phyloP scores from a whole-genome alignment of 2,113 vertebrate genomes.

The Megaceryle torquata region DNA sequence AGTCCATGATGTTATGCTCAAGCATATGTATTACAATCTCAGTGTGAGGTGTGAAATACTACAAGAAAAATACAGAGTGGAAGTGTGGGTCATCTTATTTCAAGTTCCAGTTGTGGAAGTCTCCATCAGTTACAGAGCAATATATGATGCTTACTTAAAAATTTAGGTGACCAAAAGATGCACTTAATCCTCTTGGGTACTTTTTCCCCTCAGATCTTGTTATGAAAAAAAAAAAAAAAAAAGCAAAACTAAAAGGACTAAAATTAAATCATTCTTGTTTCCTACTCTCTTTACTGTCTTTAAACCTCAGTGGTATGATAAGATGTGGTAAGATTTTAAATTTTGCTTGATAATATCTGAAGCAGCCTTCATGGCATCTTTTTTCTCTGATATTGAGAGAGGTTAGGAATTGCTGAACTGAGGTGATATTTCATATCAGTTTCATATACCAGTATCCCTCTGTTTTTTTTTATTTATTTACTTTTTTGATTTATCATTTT shows the following conservation, averaged over 20 bases:
- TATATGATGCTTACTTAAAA: background rate
- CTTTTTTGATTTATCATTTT: background rate
- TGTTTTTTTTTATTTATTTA: background rate
- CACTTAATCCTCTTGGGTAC: background rate
- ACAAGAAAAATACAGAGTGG: background rate
- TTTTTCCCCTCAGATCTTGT: background rate
- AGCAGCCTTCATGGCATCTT: background rate
- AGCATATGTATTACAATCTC: background rate
- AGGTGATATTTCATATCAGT: background rate
- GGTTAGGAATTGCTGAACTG: background rate
- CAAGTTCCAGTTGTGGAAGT: background rate
- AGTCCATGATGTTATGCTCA: background rate
- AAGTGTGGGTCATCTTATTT: background rate
- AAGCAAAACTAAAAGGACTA: rapidly evolving
- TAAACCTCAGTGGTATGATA: background rate
- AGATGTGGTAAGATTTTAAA: background rate
- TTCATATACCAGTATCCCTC: background rate
- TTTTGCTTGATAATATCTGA: background rate
- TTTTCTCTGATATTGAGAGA: background rate
- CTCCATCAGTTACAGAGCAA: background rate
- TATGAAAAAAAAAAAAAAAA: background rate
- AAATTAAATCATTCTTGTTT: background rate
- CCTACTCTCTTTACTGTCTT: background rate
- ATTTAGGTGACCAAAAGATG: background rate
- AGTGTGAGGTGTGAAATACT: background rate